Evolutionary conservation across 2,797 vertebrate species (phyloP), one percentile per base, ranked within the genome.

Genomic region (Arnoldichthys spilopterus): DNA sequence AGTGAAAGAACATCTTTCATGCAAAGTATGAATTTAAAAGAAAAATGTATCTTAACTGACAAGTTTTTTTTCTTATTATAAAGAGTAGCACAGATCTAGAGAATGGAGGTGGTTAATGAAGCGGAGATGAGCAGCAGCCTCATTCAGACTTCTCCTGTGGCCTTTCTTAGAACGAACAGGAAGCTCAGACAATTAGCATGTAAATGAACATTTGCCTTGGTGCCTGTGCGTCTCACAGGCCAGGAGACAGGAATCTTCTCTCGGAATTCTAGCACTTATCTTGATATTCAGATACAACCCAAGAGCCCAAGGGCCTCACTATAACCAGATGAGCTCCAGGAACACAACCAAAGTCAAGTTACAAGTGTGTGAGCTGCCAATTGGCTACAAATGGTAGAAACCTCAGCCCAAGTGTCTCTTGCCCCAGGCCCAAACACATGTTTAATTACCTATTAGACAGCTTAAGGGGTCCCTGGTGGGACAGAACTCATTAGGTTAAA

Each of bases 161-260:
- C 62, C 59, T 79, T 62, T 69, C 78, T 74, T 74, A 69, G 15
- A 12, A 24, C 15, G 62, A 11, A 40, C 12, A 32, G 43, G 53
- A 80, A 66, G 24, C 47, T 64, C 16, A 26, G 26, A 56, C 45
- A 74, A 79, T 79, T 79, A 82, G 30, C 79, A 79, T 75, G 68
- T 28, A 68, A 85, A 83, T 68, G 37, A 83, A 26, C 7, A 13
- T 81, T 61, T 64, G 34, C 7, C 16, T 51, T 63, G 71, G 69
- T 59, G 70, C 82, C 66, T 45, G 6, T 6, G 64, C 37, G 79
- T 69, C 82, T 79, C 34, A 22, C 4, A 53, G 20, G 24, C 18
- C 51, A n/a, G 53, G 28, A 79, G 77, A 79, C 59, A 16, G 61
- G 56, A 66, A 37, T 81, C 67, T 72, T 43, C 37, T 54, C 32